A percentile compares a stretch with the other conserved stretches of the same genome.
phyloP scores from a whole-genome alignment of 2,113 vertebrate species.

The Scophthalmus maximus region DNA sequence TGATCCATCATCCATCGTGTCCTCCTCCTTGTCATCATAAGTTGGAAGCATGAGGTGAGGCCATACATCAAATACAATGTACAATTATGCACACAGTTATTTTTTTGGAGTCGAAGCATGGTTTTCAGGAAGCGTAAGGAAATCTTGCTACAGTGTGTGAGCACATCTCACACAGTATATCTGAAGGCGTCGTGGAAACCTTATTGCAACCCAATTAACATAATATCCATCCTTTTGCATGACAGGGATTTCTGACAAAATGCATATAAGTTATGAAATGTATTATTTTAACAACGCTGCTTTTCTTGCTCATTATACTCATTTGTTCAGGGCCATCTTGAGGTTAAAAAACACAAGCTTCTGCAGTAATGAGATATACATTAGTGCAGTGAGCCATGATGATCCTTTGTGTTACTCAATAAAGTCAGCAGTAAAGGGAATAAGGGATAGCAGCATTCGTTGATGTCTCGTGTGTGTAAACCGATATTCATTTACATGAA shows the following conservation, averaged over 20 bases:
- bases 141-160: background rate
- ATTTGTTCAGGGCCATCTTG: conserved; percentile 42
- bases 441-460: conserved; percentile 37
- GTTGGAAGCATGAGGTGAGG: conserved; percentile 66
- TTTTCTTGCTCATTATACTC: conserved; percentile 51
- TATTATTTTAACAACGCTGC: conserved; percentile 36
- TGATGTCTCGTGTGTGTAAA: conserved; percentile 30
- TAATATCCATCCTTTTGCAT: conserved; percentile 34
- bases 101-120: background rate
- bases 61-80: conserved; percentile 4
- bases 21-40: conserved; percentile 46
- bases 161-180: conserved; percentile 7
- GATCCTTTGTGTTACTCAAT: conserved; percentile 57
- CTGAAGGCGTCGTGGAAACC: conserved; percentile 1
- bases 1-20: conserved; percentile 15
- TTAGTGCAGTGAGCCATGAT: conserved; percentile 58
- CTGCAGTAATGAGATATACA: conserved; percentile 72
- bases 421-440: conserved; percentile 61
- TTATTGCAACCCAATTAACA: conserved; percentile 1
- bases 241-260: conserved; percentile 40
- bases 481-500: conserved; percentile 37
- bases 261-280: conserved; percentile 43
- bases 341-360: conserved; percentile 61
- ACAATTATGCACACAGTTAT: background rate
- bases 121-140: conserved; percentile 10